Evolutionary conservation across 1,140 invertebrate species (phyloP), one percentile per base, ranked within the genome.

Genomic region (Trialeurodes vaporariorum): DNA sequence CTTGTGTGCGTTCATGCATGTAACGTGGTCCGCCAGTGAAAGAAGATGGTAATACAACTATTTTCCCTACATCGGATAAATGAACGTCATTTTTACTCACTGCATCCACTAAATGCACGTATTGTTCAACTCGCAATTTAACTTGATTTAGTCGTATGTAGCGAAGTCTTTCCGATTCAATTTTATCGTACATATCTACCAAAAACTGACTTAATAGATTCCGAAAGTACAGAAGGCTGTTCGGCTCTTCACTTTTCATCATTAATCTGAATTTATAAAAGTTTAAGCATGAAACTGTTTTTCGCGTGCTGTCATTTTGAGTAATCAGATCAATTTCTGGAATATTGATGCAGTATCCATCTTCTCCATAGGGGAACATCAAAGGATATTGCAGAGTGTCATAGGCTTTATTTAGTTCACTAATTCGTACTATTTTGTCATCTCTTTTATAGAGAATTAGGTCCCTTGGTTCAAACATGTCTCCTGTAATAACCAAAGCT

Each of bases 1-100:
- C 81, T 74, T 82, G 79, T 25, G 76, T 71, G 59, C 77, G 76
- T 70, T 82, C 77, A 60, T 81, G 79, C 74, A 83, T 77, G 67
- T 80, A 74, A 5, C 81, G 67, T 25, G 77, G 77, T 68, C 78
- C 75, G 23, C 74, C 76, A 2, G 71, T 73, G 68, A 75, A 78
- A n/a, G 74, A 70, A 62, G 77, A 77, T 21, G 81, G 79, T 9
- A 82, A 70, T 70, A 71, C 66, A 11, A 66, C 64, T 5, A 69
- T 60, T 59, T 59, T 59, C 61, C 72, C 69, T 2, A 73, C 17
- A 59, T 72, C 63, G 62, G n/a, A n/a, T n/a, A n/a, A n/a, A n/a
- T 34, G 27, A 25, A 25, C 70, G 67, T 70, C 68, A 40, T 69
- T 63, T 12, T 11, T 60, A 60, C 63, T 27, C 27, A 73, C 59